Evolutionary conservation across 1,140 invertebrate genomes (phyloP), one percentile per base, ranked within the genome.

Genomic region (Heliconius congener): DNA sequence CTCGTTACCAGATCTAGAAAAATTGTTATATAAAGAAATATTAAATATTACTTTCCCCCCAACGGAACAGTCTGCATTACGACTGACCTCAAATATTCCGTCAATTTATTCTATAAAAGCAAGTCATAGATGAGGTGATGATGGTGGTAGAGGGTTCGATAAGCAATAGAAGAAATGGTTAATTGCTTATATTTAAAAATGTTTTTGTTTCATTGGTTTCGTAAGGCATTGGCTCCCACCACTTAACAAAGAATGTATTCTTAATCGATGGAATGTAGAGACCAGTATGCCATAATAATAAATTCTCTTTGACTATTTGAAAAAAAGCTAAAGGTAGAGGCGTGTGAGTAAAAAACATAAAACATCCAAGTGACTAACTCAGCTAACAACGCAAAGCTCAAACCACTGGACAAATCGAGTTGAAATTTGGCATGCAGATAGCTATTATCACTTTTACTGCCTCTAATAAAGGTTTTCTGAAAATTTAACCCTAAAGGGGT

Each of bases 361-460:
- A 57, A 57, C 55, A 27, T 57, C 60, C 19, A 66, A 66, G 60
- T 66, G 60, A 66, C 23, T 66, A 66, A 66, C 60, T 30, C 57
- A 23, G 23, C 60, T 66, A 66, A 66, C 60, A 66, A 66, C 60
- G 60, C 60, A 66, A 66, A 66, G 60, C 60, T 66, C 60, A 66
- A 66, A 66, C 60, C 60, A 66, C 60, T 66, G 27, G 60, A 66
- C 60, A 27, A 66, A 66, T 66, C 60, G 60, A 66, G 60, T 66
- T 66, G 60, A 66, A 66, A 66, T 66, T 66, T 66, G 60, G 60
- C 60, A 66, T 66, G 27, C 60, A 66, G 60, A 66, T 66, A 66
- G 60, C 60, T 30, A 66, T 66, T 66, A 66, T 66, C 60, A 66
- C 60, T 66, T 66, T 66, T 66, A 11, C 60, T 27, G 23, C 60